Evolutionary conservation across 2,888 invertebrate genomes (phyloP).

Genomic region (Nesidiocoris tenuis): DNA sequence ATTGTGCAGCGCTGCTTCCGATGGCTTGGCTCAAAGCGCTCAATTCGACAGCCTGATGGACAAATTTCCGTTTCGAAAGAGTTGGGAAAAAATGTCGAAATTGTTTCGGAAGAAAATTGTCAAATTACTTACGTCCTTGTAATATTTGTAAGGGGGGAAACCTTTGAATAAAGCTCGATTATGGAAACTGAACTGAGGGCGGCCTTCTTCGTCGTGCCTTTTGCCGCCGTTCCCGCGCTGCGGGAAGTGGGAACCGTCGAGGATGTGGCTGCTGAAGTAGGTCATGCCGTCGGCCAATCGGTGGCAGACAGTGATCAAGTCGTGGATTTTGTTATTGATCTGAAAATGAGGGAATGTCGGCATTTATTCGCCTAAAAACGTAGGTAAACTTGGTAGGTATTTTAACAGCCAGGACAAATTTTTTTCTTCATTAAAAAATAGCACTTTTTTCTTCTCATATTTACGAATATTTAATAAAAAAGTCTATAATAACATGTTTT

Average conservation of each 20-base stretch:
- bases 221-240: conserved; percentile 19
- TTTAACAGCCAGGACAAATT: too few species aligned
- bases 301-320: conserved; percentile 31
- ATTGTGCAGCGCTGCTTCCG: conserved; percentile 12
- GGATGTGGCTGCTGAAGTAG: conserved; percentile 32
- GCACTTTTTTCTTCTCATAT: too few species aligned
- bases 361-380: too few species aligned
- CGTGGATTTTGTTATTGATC: conserved; percentile 25
- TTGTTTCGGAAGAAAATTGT: background rate
- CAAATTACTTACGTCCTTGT: conserved; percentile 9
- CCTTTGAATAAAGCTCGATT: conserved; percentile 33
- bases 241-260: conserved; percentile 22
- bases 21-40: conserved; percentile 9
- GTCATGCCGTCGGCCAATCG: conserved; percentile 32
- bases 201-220: conserved; percentile 13
- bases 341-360: too few species aligned
- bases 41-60: conserved; percentile 10
- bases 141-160: conserved; percentile 26
- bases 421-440: too few species aligned
- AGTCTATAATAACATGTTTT: too few species aligned
- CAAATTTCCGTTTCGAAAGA: background rate
- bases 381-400: too few species aligned
- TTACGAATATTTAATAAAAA: too few species aligned
- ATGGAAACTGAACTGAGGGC: conserved; percentile 9
- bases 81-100: background rate